Base-by-base conservation (phyloP, 1,140 invertebrate species). In the Caerostris darwini region DNA sequence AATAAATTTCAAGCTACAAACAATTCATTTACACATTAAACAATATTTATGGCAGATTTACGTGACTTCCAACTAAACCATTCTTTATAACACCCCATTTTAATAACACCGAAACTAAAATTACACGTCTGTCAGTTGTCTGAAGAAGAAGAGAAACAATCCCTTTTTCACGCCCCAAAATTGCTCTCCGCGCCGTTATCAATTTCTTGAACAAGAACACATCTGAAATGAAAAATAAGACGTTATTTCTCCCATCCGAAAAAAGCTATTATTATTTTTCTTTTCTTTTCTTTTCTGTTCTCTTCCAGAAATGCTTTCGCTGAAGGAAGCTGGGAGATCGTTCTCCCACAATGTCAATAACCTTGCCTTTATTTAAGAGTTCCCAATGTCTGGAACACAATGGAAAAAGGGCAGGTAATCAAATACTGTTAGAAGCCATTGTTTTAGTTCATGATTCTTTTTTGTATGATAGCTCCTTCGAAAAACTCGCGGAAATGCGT, bases 341-440 rank as follows among this genome's bases (percentile, higher is more conserved):
- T 77, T 50, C 50, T 77, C 71, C 34, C 71, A 53, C 71, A 77
- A 77, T 77, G 71, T 77, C 71, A 77, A 77, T 77, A 77, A 77
- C 71, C 61, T 34, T 77, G 71, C 34, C 71, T 77, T 77, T 77
- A 77, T 53, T 77, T 77, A 14, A 77, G 71, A 77, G 71, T 77
- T 53, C 50, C 71, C 71, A 50, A 53, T 50, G 71, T 77, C 71
- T 77, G 34, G 34, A 77, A 77, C 34, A 77, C 71, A 77, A 77
- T 77, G 6, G 71, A 12, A 77, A 34, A 77, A 12, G 71, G 10
- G 71, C 34, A 77, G 53, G 71, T 77, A 53, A 77, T 77, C 71
- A 77, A 77, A 77, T 77, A 19, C 19, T 50, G 71, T 34, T 77
- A 19, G 34, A 53, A 77, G 8, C 53, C 71, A 77, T 77, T 77